Evolutionary conservation across 2,888 invertebrate species (phyloP).

Genomic region (Helleia helle): DNA sequence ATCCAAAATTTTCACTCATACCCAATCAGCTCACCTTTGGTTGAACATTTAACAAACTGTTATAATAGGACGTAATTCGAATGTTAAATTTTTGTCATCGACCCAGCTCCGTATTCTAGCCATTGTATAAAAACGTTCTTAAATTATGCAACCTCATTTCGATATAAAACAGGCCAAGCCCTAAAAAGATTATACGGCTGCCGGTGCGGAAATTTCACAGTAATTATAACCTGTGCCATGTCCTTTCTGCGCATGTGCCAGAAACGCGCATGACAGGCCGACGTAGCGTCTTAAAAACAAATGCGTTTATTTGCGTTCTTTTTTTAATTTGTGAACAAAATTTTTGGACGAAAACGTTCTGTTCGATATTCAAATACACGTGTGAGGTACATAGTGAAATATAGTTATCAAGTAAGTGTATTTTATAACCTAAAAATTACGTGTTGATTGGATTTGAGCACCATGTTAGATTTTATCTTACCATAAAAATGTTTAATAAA

Average conservation of each 20-base stretch:
- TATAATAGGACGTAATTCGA: too few relatives aligned
- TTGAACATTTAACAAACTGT: too few relatives aligned
- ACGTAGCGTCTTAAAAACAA: constrained; percentile 29
- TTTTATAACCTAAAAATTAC: constrained; percentile 8
- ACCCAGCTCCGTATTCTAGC: too few relatives aligned
- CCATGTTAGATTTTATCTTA: constrained; percentile 1
- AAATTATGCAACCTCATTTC: too few relatives aligned
- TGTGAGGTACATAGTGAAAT: background rate
- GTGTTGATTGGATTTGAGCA: constrained; percentile 22
- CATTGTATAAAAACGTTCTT: too few relatives aligned
- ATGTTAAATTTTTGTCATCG: too few relatives aligned
- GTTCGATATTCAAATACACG: background rate
- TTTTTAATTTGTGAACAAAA: too few relatives aligned
- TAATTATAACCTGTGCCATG: constrained; percentile 44
- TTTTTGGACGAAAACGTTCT: constrained; percentile 3
- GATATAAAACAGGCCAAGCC: constrained; percentile 33
- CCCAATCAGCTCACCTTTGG: too few relatives aligned
- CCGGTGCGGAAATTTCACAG: constrained; percentile 51
- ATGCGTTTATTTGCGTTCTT: constrained; percentile 19
- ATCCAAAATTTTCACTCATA: too few relatives aligned
- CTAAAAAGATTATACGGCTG: constrained; percentile 44
- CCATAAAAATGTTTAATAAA: background rate
- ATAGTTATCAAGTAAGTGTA: background rate
- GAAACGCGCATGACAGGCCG: constrained; percentile 46
- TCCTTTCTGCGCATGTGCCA: constrained; percentile 39